Evolutionary conservation across 37 sponge, comb jelly and placozoan genomes (phyloP).

Genomic region (Aplysina aerophoba): DNA sequence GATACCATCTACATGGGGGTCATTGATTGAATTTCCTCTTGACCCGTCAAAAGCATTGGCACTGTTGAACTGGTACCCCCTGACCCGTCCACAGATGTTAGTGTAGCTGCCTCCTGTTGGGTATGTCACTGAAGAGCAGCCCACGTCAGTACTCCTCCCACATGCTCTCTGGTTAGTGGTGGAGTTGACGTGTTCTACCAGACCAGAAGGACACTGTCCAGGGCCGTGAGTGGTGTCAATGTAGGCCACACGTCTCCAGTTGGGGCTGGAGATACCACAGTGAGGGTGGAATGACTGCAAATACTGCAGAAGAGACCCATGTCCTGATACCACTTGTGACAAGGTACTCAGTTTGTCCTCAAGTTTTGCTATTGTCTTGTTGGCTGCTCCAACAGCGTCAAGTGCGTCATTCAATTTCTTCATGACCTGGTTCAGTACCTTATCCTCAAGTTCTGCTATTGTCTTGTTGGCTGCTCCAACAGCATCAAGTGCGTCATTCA

Average conservation of each 20-base stretch:
- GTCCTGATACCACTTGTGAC: no score
- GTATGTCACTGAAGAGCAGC: slow-evolving; percentile 21
- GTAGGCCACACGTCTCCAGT: slow-evolving; percentile 44
- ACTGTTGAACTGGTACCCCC: slow-evolving; percentile 24
- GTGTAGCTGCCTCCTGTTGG: not conserved
- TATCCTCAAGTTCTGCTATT: no score
- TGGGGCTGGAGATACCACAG: not conserved
- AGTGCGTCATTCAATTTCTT: no score
- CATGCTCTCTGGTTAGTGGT: slow-evolving; percentile 24
- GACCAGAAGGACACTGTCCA: slow-evolving; percentile 23
- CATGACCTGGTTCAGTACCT: no score
- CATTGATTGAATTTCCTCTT: slow-evolving; percentile 13
- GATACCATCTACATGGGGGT: slow-evolving; percentile 26
- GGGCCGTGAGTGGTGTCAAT: slow-evolving; percentile 38
- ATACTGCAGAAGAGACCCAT: no score
- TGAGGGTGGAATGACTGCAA: no score
- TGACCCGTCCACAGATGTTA: slow-evolving; percentile 22
- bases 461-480: no score
- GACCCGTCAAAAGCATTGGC: not conserved
- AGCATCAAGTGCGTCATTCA: no score
- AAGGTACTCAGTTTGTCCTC: not conserved
- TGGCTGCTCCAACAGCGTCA: not conserved
- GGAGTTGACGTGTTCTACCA: slow-evolving; percentile 1
- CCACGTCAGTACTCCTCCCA: slow-evolving; percentile 1
- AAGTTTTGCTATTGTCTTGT: not conserved